phyloP scores from a whole-genome alignment of 2,797 vertebrate genomes.

The Fringilla coelebs region DNA sequence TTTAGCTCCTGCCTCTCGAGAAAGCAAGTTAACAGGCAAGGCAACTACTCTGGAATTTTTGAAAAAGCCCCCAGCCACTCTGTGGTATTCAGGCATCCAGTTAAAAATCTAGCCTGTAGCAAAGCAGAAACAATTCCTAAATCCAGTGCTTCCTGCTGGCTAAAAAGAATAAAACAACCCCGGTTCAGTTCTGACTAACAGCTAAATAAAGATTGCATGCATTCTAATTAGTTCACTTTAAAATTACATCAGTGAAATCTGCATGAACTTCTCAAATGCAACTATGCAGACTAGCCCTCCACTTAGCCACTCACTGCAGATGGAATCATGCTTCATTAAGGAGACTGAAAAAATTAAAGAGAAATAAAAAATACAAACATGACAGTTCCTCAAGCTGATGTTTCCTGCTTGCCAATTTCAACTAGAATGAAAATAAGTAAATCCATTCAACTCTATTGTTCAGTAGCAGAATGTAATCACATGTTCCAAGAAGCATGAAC shows the following conservation, averaged over 20 bases:
- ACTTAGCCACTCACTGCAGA: neutral
- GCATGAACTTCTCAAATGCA: neutral
- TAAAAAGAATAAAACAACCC: neutral
- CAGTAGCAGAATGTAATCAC: neutral
- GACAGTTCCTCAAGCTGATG: neutral
- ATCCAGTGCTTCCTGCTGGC: neutral
- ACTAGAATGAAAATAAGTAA: conserved; percentile 17
- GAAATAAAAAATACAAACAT: neutral
- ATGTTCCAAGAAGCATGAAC: neutral
- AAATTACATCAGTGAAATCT: neutral
- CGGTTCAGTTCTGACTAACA: neutral
- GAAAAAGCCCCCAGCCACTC: conserved; percentile 7
- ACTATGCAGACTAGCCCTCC: neutral
- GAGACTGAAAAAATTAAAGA: neutral
- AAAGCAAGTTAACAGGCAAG: neutral
- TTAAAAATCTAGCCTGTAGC: conserved; percentile 14
- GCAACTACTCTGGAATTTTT: neutral
- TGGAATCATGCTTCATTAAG: neutral
- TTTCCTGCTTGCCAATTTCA: conserved; percentile 2
- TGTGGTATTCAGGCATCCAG: conserved; percentile 15
- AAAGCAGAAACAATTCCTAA: conserved; percentile 19
- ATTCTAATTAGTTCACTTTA: conserved; percentile 5
- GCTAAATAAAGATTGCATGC: neutral
- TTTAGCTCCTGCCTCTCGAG: neutral
- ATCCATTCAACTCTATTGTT: conserved; percentile 3